phyloP scores from a whole-genome alignment of 1,140 invertebrate genomes.

The Lerema accius region DNA sequence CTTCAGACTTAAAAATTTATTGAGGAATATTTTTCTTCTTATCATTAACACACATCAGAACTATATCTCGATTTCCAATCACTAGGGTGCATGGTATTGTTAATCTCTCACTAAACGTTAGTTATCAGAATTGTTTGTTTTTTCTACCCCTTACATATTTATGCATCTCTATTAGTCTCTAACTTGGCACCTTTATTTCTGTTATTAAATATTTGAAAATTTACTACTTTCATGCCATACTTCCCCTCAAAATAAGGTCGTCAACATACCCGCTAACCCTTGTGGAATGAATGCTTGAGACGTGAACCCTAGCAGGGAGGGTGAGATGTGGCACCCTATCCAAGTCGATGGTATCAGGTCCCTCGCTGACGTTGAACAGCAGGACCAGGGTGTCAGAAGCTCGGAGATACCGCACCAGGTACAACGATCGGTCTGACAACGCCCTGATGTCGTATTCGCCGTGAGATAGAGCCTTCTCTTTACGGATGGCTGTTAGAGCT shows the following conservation, averaged over 20 bases:
- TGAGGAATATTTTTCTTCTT: too few relatives aligned
- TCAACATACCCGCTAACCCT: conserved; percentile 58
- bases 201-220: too few relatives aligned
- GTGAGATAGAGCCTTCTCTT: conserved; percentile 58
- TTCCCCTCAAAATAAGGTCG: conserved; percentile 5
- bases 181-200: too few relatives aligned
- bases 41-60: too few relatives aligned
- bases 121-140: too few relatives aligned
- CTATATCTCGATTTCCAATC: too few relatives aligned
- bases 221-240: too few relatives aligned
- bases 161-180: too few relatives aligned
- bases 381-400: conserved; percentile 62
- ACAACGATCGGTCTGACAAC: conserved; percentile 54
- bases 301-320: conserved; percentile 58
- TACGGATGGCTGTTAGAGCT: conserved; percentile 57
- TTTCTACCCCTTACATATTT: too few relatives aligned
- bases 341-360: conserved; percentile 54
- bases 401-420: conserved; percentile 55
- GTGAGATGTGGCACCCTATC: conserved; percentile 49
- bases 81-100: too few relatives aligned
- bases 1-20: too few relatives aligned
- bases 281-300: conserved; percentile 63
- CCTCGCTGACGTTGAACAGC: conserved; percentile 68
- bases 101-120: too few relatives aligned
- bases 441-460: conserved; percentile 69